Percentiles rank a stretch among this genome's conserved stretches.
phyloP scores from a whole-genome alignment of 1,140 invertebrate species.

The Chymomyza costata region DNA sequence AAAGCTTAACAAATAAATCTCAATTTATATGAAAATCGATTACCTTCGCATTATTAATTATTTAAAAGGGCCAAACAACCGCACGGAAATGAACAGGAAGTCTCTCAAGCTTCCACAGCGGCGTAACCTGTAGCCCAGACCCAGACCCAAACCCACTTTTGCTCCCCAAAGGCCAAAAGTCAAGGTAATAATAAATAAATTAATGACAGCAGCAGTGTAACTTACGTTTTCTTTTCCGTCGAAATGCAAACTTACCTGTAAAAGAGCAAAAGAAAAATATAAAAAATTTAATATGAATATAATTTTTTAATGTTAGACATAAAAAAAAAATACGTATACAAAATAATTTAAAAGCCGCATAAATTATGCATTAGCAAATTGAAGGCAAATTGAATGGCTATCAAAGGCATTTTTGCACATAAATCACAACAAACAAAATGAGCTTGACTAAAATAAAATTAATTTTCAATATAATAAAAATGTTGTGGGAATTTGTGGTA shows the following conservation, averaged over 20 bases:
- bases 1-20: slow-evolving; percentile 68
- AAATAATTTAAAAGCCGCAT: slow-evolving; percentile 7
- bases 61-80: slow-evolving; percentile 47
- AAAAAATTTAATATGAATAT: slow-evolving; percentile 20
- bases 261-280: slow-evolving; percentile 22
- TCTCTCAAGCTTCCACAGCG: slow-evolving; percentile 6
- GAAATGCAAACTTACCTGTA: slow-evolving; percentile 67
- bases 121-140: too few species aligned
- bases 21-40: slow-evolving; percentile 73
- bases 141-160: too few species aligned
- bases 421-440: slow-evolving; percentile 49
- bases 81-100: slow-evolving; percentile 48
- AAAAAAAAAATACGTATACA: slow-evolving; percentile 4
- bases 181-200: slow-evolving; percentile 39
- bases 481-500: too few species aligned
- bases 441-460: slow-evolving; percentile 28
- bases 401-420: slow-evolving; percentile 29
- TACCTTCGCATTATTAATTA: slow-evolving; percentile 60
- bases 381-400: slow-evolving; percentile 39
- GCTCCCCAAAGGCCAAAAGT: slow-evolving; percentile 15
- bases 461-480: slow-evolving; percentile 46
- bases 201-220: slow-evolving; percentile 25
- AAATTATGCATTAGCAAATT: slow-evolving; percentile 30
- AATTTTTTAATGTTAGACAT: slow-evolving; percentile 5
- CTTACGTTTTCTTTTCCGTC: slow-evolving; percentile 74